Percentiles rank a stretch among this genome's conserved stretches.
phyloP scores from a whole-genome alignment of 2,797 vertebrate genomes.

The Calcarius lapponicus region DNA sequence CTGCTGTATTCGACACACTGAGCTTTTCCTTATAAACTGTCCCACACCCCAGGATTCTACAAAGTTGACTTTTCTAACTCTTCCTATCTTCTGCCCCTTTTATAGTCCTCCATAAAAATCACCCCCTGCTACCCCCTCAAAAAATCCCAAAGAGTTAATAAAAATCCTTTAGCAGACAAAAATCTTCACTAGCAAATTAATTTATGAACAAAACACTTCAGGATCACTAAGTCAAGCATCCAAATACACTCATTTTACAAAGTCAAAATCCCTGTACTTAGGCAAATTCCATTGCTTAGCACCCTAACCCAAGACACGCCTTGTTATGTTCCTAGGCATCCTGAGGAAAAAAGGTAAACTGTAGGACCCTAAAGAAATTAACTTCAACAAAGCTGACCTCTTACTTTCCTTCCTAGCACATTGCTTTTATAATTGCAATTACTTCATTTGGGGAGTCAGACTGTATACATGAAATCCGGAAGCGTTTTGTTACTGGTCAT shows the following conservation, averaged over 20 bases:
- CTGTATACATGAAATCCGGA: background rate
- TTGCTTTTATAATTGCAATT: background rate
- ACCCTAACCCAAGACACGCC: background rate
- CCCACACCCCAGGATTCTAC: background rate
- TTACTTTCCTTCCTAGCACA: background rate
- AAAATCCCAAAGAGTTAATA: background rate
- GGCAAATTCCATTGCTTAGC: background rate
- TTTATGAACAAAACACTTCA: background rate
- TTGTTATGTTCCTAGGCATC: background rate
- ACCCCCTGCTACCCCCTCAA: rapidly evolving
- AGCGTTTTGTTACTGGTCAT: background rate
- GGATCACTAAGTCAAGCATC: background rate
- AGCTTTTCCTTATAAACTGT: background rate
- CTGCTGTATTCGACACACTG: background rate
- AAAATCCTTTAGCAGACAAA: background rate
- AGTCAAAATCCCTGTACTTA: background rate
- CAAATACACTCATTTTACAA: background rate
- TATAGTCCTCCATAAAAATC: background rate
- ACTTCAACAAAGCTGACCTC: background rate
- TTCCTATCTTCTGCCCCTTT: background rate
- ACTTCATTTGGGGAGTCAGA: background rate
- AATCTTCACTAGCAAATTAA: background rate
- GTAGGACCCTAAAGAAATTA: background rate
- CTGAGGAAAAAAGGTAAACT: background rate
- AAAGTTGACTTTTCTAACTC: background rate